These are phyloP conservation scores for Dicaeum eximium DNA, from an alignment of 2,113 vertebrate genomes.

Conservation along the genomic window DNA sequence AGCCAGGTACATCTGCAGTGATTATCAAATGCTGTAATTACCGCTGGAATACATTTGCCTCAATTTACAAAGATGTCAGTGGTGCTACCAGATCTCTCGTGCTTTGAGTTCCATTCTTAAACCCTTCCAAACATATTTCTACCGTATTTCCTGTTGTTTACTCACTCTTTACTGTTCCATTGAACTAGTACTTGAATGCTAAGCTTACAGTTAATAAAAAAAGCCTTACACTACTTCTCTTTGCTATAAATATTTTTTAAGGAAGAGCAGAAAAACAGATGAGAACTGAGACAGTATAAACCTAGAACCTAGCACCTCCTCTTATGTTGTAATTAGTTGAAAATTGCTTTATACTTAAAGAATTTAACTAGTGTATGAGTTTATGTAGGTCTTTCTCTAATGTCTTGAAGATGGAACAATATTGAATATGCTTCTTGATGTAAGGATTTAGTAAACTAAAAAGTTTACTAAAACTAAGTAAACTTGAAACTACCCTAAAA, in stretches of 20 bases:
- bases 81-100: neutral
- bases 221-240: neutral
- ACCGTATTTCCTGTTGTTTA: neutral
- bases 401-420: neutral
- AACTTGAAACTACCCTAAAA: neutral
- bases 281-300: neutral
- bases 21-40: neutral
- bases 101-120: neutral
- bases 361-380: neutral
- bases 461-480: no score
- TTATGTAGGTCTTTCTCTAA: neutral
- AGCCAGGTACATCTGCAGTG: neutral
- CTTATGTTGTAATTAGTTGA: neutral
- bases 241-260: neutral
- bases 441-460: neutral
- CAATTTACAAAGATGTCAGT: fast-evolving
- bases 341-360: neutral
- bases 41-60: neutral
- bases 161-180: neutral
- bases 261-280: neutral
- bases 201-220: neutral
- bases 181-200: neutral
- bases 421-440: neutral
- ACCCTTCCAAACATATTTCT: neutral
- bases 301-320: neutral